phyloP scores from a whole-genome alignment of 2,888 invertebrate species.

The Nomada goodeniana region DNA sequence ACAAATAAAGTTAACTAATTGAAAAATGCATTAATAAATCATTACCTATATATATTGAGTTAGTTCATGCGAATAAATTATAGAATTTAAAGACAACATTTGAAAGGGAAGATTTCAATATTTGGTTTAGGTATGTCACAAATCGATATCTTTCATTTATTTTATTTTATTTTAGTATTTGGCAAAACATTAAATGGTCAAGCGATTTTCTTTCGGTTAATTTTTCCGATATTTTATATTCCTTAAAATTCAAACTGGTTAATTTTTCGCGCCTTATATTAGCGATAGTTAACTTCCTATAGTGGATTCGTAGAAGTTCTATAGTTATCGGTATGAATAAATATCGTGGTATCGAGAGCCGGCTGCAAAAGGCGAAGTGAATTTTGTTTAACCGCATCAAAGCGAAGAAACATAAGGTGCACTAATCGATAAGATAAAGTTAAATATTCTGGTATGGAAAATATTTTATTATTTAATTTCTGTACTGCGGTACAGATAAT shows the following conservation, averaged over 20 bases:
- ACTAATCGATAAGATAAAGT: background rate
- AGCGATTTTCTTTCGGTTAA: too few relatives aligned
- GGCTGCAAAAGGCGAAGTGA: background rate
- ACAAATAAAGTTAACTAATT: conserved; percentile 53
- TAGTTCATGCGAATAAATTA: background rate
- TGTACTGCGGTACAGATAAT: too few relatives aligned
- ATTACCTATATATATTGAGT: conserved; percentile 1
- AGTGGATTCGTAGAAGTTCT: background rate
- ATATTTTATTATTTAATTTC: too few relatives aligned
- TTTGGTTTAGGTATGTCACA: too few relatives aligned
- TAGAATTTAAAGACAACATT: background rate
- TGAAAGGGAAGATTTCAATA: too few relatives aligned
- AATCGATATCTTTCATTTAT: too few relatives aligned
- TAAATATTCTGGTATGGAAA: too few relatives aligned
- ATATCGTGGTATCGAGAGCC: background rate
- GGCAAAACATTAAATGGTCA: too few relatives aligned
- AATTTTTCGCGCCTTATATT: background rate
- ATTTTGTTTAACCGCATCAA: background rate
- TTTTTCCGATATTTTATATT: too few relatives aligned
- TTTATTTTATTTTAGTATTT: too few relatives aligned
- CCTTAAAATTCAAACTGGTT: background rate
- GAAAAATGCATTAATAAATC: background rate
- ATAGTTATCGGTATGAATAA: background rate
- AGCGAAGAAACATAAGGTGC: background rate
- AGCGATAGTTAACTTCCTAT: background rate